Conservation (phyloP, 2,797 vertebrate genomes). For the Aplochiton taeniatus region DNA sequence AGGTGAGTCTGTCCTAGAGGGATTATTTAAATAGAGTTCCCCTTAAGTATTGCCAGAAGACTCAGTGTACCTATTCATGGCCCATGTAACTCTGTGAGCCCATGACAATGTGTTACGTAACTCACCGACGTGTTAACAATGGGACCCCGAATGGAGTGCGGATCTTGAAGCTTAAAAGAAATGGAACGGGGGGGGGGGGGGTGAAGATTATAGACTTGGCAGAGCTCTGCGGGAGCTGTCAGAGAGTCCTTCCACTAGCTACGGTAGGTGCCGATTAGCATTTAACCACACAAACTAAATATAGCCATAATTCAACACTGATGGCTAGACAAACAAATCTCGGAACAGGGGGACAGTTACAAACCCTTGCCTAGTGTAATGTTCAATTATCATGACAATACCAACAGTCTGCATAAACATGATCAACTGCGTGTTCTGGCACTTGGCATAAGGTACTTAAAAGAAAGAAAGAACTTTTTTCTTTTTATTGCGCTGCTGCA, state of each 20-base stretch:
- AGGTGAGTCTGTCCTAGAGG: too few species aligned
- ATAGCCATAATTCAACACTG: constrained; percentile 67
- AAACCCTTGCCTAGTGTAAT: constrained; percentile 47
- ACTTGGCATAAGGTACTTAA: constrained; percentile 33
- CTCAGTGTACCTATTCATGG: background rate
- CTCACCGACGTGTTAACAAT: constrained; percentile 36
- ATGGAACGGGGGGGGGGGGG: constrained; percentile 29
- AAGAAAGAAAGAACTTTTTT: constrained; percentile 48
- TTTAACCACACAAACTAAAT: constrained; percentile 69
- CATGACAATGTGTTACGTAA: constrained; percentile 22
- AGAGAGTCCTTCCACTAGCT: constrained; percentile 69
- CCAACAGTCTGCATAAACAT: constrained; percentile 31
- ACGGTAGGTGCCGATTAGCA: constrained; percentile 68
- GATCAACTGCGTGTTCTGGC: constrained; percentile 36
- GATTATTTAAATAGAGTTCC: too few species aligned
- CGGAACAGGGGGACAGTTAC: constrained; percentile 30
- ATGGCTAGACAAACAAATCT: constrained; percentile 68
- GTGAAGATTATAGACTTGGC: constrained; percentile 61
- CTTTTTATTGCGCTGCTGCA: constrained; percentile 69
- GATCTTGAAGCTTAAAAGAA: constrained; percentile 36
- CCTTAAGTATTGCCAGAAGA: background rate
- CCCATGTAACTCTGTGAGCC: constrained; percentile 32
- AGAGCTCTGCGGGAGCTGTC: constrained; percentile 56
- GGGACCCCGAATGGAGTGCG: constrained; percentile 32
- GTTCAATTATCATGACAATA: constrained; percentile 36